phyloP scores from a whole-genome alignment of 2,888 invertebrate species.

The Calephelis perditalis region DNA sequence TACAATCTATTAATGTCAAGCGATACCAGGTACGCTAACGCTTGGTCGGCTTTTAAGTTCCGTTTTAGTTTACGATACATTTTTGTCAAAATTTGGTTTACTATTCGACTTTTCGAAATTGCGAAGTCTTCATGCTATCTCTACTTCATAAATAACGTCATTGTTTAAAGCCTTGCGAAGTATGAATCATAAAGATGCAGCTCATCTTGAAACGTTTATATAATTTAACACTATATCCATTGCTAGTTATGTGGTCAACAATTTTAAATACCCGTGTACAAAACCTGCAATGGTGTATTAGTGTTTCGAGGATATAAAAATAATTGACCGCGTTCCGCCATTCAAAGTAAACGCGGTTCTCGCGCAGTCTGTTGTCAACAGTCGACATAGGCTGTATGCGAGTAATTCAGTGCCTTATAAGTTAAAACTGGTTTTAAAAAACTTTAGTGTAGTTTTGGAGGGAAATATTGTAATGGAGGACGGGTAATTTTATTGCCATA shows the following conservation, averaged over 20 bases:
- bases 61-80: no score
- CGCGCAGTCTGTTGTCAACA: conserved; percentile 4
- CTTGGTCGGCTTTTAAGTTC: no score
- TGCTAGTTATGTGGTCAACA: neutral
- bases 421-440: conserved; percentile 9
- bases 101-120: no score
- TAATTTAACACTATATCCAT: neutral
- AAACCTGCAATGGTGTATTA: neutral
- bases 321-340: conserved; percentile 11
- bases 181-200: conserved; percentile 9
- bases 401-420: conserved; percentile 8
- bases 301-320: neutral
- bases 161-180: neutral
- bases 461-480: conserved; percentile 17
- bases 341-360: neutral
- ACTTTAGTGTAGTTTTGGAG: conserved; percentile 1
- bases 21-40: no score
- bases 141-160: conserved; percentile 9
- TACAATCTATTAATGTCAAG: no score
- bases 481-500: conserved; percentile 23
- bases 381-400: conserved; percentile 8
- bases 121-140: neutral
- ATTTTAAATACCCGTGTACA: neutral
- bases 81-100: no score
- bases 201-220: no score